Percentiles rank a stretch among this genome's conserved stretches.
These are phyloP conservation scores for Isurus oxyrinchus DNA, from an alignment of 2,113 vertebrate species.

Conservation along the genomic window DNA sequence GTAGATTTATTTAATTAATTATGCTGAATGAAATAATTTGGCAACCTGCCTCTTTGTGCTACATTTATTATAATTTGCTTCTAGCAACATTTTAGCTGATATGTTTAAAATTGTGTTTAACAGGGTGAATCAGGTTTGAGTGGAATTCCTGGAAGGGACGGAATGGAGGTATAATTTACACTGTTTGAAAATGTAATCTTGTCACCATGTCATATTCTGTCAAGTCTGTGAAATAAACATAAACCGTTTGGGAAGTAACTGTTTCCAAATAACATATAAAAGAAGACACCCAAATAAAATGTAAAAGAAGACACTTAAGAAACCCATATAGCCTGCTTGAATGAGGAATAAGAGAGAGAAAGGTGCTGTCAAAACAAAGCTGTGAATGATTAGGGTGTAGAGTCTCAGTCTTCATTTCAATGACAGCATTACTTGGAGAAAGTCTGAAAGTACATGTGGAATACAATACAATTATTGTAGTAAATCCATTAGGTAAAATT, in stretches of 20 bases:
- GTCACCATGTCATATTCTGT: not conserved
- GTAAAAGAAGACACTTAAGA: not conserved
- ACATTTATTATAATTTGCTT: slow-evolving; percentile 2
- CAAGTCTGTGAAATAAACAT: not conserved
- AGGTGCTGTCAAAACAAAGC: not conserved
- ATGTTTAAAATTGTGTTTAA: slow-evolving; percentile 31
- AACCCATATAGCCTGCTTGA: not conserved
- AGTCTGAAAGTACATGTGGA: not conserved
- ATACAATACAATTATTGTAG: not conserved
- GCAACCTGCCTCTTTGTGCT: not conserved
- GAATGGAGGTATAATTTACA: slow-evolving; percentile 63
- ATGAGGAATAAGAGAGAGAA: not conserved
- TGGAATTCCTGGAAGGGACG: slow-evolving; percentile 72
- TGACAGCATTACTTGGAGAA: not conserved
- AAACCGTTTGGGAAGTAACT: not conserved
- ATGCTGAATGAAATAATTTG: not conserved
- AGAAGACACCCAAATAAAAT: not conserved
- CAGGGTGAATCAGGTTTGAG: slow-evolving; percentile 75
- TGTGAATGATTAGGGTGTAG: not conserved
- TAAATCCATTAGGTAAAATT: not conserved
- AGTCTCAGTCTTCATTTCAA: not conserved
- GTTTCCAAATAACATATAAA: not conserved
- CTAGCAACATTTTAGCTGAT: not conserved
- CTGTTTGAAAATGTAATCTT: not conserved
- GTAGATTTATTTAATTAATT: slow-evolving; percentile 48